These are phyloP conservation scores for Agelaius tricolor DNA, from an alignment of 2,113 vertebrate species.

Conservation along the genomic window DNA sequence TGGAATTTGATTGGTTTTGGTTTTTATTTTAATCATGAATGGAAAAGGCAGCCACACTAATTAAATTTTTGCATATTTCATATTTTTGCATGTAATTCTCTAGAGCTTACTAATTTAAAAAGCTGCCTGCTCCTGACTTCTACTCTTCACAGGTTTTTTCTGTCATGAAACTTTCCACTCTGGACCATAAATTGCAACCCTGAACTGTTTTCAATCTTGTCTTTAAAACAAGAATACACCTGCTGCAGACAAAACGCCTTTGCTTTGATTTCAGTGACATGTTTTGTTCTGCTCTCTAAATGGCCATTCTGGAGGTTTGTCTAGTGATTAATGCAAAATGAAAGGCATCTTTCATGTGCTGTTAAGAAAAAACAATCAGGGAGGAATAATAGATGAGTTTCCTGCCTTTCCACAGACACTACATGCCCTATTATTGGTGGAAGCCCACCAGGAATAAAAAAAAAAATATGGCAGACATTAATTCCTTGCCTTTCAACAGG, in stretches of 20 bases:
- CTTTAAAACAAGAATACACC: background rate
- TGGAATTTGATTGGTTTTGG: background rate
- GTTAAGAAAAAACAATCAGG: background rate
- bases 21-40: background rate
- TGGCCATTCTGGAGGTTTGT: background rate
- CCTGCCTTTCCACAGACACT: background rate
- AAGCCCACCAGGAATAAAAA: background rate
- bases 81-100: background rate
- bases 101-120: background rate
- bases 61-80: background rate
- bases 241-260: background rate
- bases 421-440: background rate
- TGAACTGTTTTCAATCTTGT: background rate
- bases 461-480: rapidly evolving
- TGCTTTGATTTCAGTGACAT: background rate
- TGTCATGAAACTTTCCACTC: background rate
- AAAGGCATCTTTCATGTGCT: background rate
- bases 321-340: background rate
- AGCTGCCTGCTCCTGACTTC: background rate
- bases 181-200: background rate
- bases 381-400: background rate
- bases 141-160: rapidly evolving
- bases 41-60: background rate
- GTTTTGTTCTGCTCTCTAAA: background rate
- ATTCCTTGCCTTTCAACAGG: background rate